Percentiles rank a stretch among this genome's conserved stretches.
These are phyloP conservation scores for Argyresthia goedartella DNA, from an alignment of 2,888 invertebrate species.

Conservation along the genomic window DNA sequence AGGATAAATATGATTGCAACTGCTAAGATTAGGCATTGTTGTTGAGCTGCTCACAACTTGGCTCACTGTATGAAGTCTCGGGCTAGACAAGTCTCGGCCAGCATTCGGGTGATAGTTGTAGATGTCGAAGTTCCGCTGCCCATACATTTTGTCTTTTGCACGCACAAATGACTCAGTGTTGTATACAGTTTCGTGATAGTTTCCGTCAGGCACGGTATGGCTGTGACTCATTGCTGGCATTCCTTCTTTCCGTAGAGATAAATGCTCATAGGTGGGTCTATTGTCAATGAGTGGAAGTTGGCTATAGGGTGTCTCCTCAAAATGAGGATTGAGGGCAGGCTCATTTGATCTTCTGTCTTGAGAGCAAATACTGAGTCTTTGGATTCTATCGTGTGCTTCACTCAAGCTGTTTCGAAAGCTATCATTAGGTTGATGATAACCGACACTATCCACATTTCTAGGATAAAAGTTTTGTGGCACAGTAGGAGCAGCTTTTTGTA, in stretches of 20 bases:
- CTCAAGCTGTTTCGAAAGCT: constrained; percentile 42
- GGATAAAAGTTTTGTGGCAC: constrained; percentile 37
- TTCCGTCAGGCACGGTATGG: constrained; percentile 39
- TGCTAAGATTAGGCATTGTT: constrained; percentile 63
- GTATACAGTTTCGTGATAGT: constrained; percentile 52
- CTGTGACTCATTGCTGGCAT: constrained; percentile 19
- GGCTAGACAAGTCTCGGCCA: constrained; percentile 40
- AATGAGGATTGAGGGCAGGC: constrained; percentile 40
- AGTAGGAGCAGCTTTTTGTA: constrained; percentile 33
- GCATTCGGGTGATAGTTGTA: constrained; percentile 55
- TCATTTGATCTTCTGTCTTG: constrained; percentile 50
- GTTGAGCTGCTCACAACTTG: constrained; percentile 55
- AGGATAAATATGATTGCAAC: constrained; percentile 44
- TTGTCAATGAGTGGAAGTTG: constrained; percentile 38
- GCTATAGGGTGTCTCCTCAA: constrained; percentile 38
- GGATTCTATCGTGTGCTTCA: constrained; percentile 41
- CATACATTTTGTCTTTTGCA: constrained; percentile 55
- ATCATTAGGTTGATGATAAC: constrained; percentile 37
- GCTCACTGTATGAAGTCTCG: constrained; percentile 55
- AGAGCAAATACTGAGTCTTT: constrained; percentile 51
- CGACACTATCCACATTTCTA: constrained; percentile 37
- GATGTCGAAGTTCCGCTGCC: constrained; percentile 48
- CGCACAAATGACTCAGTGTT: constrained; percentile 44
- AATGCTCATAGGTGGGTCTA: constrained; percentile 39
- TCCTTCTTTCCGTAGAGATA: constrained; percentile 48